Base-by-base conservation (phyloP, 2,888 invertebrate genomes). In the Clusia tigrina region DNA sequence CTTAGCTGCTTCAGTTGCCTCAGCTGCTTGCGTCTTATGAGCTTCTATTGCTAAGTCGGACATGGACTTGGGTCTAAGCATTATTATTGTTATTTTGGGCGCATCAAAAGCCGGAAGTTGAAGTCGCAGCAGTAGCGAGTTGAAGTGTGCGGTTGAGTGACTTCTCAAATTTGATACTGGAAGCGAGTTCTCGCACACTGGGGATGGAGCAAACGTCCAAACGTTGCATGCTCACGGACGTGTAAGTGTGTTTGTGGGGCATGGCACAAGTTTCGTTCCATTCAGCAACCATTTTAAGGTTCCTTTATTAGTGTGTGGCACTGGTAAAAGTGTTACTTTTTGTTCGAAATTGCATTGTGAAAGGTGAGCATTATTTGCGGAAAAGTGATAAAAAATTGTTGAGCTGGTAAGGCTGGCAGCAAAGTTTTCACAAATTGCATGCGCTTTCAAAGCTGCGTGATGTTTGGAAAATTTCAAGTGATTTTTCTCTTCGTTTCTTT, bases 131-230 rank as follows among this genome's bases (percentile, higher is more conserved):
- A 48, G 22, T 42, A 20, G 15, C 48, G 20, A 48, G 48, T 48
- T 17, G 48, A 48, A 20, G 15, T 6, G 17, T 20, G 32, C 18
- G 10, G 58, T 37, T 38, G 60, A 64, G 60, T 60, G 63, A 60
- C 60, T 63, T 60, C 56, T 52, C 63, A 60, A 63, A 63, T 63
- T 63, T 63, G 63, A 64, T 60, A 37, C 54, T 18, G 3, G 22
- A 18, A 23, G 5, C 15, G 5, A 53, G 12, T 24, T 6, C 37
- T 22, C 53, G 20, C 20, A 53, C 15, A 51, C n/a, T 12, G n/a
- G 37, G 15, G 17, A 12, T n/a, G 18, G 54, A 25, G 57, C 26
- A 58, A 32, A 12, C 32, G 3, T 42, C 42, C 9, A 9, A 42
- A n/a, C 9, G 3, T n/a, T 9, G 3, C 42, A 42, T 15, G 9